Evolutionary conservation across 2,113 vertebrate species (phyloP), one percentile per base, ranked within the genome.

Genomic region (Takifugu bimaculatus): DNA sequence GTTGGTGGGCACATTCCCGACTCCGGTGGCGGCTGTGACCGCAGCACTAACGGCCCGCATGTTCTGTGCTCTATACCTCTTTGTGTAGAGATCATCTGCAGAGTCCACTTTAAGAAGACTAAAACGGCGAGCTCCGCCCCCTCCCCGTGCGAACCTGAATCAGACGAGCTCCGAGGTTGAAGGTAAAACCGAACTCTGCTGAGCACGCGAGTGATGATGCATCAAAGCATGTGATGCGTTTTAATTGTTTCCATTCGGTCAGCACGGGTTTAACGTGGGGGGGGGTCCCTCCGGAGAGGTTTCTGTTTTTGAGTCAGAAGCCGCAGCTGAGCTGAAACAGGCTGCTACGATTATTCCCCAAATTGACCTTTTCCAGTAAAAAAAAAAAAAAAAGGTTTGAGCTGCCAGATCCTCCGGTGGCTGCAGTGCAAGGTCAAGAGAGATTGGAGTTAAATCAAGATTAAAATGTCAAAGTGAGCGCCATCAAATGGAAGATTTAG

Each of bases 71-170:
- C 29, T 32, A 5, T 32, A 32, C 29, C 5, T 32, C 29, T 32
- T 3, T 32, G 3, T 91, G 87, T 65, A 79, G 72, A 58, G 74
- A 1, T 57, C 50, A 1, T 57, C 50, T 20, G 86, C 83, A 42
- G 92, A 84, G 50, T 93, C 87, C 0, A 92, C 93, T 60, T 70
- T 96, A 3, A 93, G 88, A 64, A 93, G 91, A 28, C 93, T 86
- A 43, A 98, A 98, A 73, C 91, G 94, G 60, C 94, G 88, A 81
- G 95, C 96, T 1, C 97, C 97, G 0, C 92, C 89, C 0, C 95
- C 95, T 43, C 96, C 26, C 79, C 29, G 63, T 63, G 54, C 39
- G 26, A 56, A 65, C 53, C 6, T 32, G 13, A 48, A 50, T 2
- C 70, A 26, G 20, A 15, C 60, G 15, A 75, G 77, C 29, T 4